Conservation (phyloP, 2,888 invertebrate genomes). For the Fragum fragum region DNA sequence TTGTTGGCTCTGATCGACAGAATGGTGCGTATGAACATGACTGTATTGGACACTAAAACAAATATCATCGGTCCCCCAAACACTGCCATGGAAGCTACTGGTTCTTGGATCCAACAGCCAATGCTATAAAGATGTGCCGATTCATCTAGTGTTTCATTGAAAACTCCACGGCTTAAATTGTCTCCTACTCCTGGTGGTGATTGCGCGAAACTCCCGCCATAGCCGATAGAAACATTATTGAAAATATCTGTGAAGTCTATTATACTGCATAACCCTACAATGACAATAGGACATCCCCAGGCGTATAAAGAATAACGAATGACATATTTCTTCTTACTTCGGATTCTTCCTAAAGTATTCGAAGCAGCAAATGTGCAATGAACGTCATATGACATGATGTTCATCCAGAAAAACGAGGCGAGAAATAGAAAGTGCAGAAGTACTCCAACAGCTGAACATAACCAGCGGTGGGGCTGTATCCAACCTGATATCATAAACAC, state of each 20-base stretch:
- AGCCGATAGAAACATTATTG: conserved; percentile 72
- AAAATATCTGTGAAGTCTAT: conserved; percentile 79
- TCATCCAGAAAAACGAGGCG: conserved; percentile 91
- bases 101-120: conserved; percentile 82
- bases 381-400: conserved; percentile 89
- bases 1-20: conserved; percentile 76
- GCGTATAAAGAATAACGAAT: conserved; percentile 88
- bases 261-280: conserved; percentile 84
- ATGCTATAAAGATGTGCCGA: conserved; percentile 50
- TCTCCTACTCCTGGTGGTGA: neutral
- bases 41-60: conserved; percentile 75
- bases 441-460: conserved; percentile 88
- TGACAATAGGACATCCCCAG: conserved; percentile 90
- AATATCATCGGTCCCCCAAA: conserved; percentile 81
- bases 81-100: conserved; percentile 76
- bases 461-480: conserved; percentile 69
- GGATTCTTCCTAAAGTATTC: conserved; percentile 78
- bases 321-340: conserved; percentile 75
- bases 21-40: conserved; percentile 79
- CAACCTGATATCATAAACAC: conserved; percentile 78
- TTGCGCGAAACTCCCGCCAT: conserved; percentile 58
- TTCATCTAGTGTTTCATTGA: neutral
- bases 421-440: conserved; percentile 90
- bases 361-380: conserved; percentile 87
- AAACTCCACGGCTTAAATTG: neutral